Percentiles rank a stretch among this genome's conserved stretches.
phyloP scores from a whole-genome alignment of 1,140 invertebrate species.

The Lordiphosa collinella region DNA sequence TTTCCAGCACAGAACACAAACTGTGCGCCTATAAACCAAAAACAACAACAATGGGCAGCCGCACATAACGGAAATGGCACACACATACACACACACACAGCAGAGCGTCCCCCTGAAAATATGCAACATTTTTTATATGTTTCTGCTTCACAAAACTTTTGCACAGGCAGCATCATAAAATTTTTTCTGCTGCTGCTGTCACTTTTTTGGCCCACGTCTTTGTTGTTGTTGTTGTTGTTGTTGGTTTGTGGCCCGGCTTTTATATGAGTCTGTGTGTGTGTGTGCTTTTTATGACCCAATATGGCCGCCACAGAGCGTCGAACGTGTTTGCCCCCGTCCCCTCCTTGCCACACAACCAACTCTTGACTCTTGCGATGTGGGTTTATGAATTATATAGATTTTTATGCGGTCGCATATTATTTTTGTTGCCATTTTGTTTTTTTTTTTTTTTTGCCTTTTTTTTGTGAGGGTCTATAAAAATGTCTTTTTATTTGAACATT shows the following conservation, averaged over 20 bases:
- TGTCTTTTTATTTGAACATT: conserved; percentile 63
- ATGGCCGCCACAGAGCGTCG: conserved; percentile 65
- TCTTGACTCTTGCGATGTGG: conserved; percentile 18
- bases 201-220: conserved; percentile 50
- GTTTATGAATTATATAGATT: conserved; percentile 77
- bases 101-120: conserved; percentile 51
- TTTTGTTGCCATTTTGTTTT: conserved; percentile 60
- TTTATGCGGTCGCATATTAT: conserved; percentile 77
- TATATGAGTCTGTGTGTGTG: conserved; percentile 35
- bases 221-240: conserved; percentile 39
- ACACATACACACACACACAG: conserved; percentile 25
- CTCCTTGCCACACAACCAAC: conserved; percentile 10
- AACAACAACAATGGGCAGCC: conserved; percentile 22
- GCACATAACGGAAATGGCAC: conserved; percentile 45
- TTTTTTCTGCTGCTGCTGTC: conserved; percentile 70
- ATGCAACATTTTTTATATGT: conserved; percentile 77
- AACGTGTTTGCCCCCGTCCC: conserved; percentile 54
- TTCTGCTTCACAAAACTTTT: conserved; percentile 75
- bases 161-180: conserved; percentile 64
- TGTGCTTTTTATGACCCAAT: conserved; percentile 73
- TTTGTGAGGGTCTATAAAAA: conserved; percentile 54
- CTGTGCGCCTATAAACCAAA: conserved; percentile 56
- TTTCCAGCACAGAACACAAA: conserved; percentile 23
- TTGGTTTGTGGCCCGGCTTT: conserved; percentile 54
- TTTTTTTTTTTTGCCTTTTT: conserved; percentile 31